phyloP scores from a whole-genome alignment of 2,113 vertebrate genomes.

The Otolemur garnettii region DNA sequence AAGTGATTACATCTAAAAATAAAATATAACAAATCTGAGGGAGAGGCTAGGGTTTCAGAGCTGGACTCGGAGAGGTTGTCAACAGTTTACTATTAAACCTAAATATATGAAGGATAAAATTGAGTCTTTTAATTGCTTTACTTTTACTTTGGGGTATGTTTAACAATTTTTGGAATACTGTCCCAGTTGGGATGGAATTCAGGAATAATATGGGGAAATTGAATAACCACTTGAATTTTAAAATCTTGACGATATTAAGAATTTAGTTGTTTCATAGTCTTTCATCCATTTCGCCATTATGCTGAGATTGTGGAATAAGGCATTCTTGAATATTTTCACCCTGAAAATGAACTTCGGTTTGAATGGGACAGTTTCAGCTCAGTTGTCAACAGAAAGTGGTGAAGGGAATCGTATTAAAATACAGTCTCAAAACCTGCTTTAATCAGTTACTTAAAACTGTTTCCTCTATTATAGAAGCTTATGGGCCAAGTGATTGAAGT shows the following conservation, averaged over 20 bases:
- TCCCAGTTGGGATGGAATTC: conserved; percentile 21
- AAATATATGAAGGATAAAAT: conserved; percentile 75
- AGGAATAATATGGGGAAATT: conserved; percentile 1
- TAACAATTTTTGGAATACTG: conserved; percentile 29
- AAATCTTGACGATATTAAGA: conserved; percentile 15
- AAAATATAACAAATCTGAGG: conserved; percentile 80
- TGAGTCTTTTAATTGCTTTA: conserved; percentile 65
- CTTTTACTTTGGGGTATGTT: conserved; percentile 58
- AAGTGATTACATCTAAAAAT: conserved; percentile 84
- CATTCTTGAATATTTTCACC: conserved; percentile 22
- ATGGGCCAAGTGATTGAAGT: neutral
- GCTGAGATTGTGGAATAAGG: neutral
- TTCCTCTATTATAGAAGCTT: neutral
- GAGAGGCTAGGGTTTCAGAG: conserved; percentile 81
- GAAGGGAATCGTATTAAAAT: conserved; percentile 17
- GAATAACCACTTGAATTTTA: conserved; percentile 2
- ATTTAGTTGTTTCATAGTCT: conserved; percentile 25
- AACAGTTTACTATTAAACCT: conserved; percentile 79
- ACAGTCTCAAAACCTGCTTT: neutral
- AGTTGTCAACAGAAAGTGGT: neutral
- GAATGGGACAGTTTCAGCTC: neutral
- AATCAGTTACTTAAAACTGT: conserved; percentile 16
- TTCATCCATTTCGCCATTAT: conserved; percentile 26
- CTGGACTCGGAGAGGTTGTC: conserved; percentile 79
- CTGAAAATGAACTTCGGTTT: neutral